phyloP scores from a whole-genome alignment of 2,797 vertebrate genomes.

The Gadopsis marmoratus region DNA sequence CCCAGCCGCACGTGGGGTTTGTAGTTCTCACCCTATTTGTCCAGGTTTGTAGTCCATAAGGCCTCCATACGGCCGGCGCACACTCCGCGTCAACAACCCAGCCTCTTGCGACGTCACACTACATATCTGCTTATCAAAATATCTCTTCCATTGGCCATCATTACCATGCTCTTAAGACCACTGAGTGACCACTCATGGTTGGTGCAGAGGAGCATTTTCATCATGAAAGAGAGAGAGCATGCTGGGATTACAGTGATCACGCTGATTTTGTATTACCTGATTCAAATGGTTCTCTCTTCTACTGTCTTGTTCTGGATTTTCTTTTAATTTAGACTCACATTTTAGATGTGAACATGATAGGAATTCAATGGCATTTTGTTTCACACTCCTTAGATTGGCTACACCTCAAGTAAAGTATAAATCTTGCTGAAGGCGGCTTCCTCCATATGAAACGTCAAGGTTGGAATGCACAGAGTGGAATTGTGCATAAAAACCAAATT shows the following conservation, averaged over 20 bases:
- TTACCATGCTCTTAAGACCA: constrained; percentile 53
- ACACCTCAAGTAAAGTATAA: constrained; percentile 24
- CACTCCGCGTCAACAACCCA: no score
- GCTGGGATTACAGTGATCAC: constrained; percentile 43
- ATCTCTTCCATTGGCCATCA: constrained; percentile 35
- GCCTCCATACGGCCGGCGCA: no score
- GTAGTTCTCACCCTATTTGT: no score
- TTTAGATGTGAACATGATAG: constrained; percentile 13
- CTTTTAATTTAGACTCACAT: constrained; percentile 6
- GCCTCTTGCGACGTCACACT: no score
- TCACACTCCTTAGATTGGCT: constrained; percentile 7
- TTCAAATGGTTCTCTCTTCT: constrained; percentile 24
- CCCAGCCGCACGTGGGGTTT: no score
- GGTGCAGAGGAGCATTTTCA: constrained; percentile 42
- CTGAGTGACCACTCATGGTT: constrained; percentile 53
- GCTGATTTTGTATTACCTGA: constrained; percentile 32
- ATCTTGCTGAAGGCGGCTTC: constrained; percentile 26
- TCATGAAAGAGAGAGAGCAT: constrained; percentile 43
- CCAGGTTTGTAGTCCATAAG: no score
- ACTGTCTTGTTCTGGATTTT: constrained; percentile 21
- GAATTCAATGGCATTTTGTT: constrained; percentile 40
- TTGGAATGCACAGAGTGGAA: constrained; percentile 42
- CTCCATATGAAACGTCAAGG: constrained; percentile 43
- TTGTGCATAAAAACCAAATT: constrained; percentile 64
- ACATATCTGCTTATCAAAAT: constrained; percentile 36